phyloP scores from a whole-genome alignment of 2,113 vertebrate genomes.

The Aphyosemion australe region DNA sequence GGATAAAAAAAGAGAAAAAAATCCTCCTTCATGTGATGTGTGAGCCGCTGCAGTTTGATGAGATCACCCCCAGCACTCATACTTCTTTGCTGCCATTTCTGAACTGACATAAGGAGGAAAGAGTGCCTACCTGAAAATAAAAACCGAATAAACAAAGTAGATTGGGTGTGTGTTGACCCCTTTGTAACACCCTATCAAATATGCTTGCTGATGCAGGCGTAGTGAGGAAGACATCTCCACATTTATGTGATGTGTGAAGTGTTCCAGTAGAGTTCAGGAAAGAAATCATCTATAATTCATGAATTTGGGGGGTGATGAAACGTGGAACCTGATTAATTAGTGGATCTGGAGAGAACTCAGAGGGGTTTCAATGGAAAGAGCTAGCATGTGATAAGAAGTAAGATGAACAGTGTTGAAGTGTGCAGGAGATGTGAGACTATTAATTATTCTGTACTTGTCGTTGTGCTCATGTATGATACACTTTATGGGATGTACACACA shows the following conservation, averaged over 20 bases:
- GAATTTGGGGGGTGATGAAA: constrained; percentile 32
- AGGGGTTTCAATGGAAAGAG: constrained; percentile 10
- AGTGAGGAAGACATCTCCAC: constrained; percentile 17
- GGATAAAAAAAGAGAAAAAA: constrained; percentile 48
- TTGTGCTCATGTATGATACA: no score
- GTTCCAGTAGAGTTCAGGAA: background rate
- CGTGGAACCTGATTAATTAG: constrained; percentile 53
- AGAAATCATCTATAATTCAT: constrained; percentile 44
- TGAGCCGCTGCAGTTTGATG: constrained; percentile 41
- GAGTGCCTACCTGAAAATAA: constrained; percentile 57
- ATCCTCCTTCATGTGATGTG: constrained; percentile 35
- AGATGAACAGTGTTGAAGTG: constrained; percentile 26
- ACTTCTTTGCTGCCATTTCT: constrained; percentile 35
- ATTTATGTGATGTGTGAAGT: constrained; percentile 11
- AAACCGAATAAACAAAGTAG: constrained; percentile 67
- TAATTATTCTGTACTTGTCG: background rate
- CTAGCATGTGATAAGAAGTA: background rate
- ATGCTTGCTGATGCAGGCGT: constrained; percentile 13
- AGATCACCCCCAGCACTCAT: constrained; percentile 25
- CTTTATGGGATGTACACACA: no score
- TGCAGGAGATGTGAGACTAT: constrained; percentile 8
- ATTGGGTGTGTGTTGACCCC: constrained; percentile 59
- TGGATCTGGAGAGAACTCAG: constrained; percentile 18
- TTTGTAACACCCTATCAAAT: constrained; percentile 58
- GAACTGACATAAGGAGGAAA: constrained; percentile 36